Conservation (phyloP, 2,797 vertebrate genomes). For the Monodelphis domestica region DNA sequence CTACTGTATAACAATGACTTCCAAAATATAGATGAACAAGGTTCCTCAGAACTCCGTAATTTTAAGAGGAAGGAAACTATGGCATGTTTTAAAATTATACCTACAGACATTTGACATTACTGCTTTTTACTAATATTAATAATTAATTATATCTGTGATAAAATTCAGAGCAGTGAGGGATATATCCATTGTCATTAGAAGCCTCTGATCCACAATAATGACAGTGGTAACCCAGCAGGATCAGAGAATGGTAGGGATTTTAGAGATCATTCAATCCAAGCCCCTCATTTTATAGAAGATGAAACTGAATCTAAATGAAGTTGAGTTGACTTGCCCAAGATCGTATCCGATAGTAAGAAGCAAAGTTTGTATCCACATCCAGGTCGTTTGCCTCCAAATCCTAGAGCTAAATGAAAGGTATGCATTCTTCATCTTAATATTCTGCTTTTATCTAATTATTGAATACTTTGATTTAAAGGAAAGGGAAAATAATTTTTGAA, state of each 20-base stretch:
- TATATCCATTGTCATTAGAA: constrained; percentile 56
- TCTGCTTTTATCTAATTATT: background rate
- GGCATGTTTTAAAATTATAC: background rate
- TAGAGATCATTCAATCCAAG: too few relatives aligned
- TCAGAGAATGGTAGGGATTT: too few relatives aligned
- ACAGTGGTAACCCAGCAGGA: too few relatives aligned
- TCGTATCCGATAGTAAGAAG: too few relatives aligned
- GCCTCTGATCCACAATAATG: constrained; percentile 51
- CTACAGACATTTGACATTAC: constrained; percentile 28
- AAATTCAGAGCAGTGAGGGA: constrained; percentile 34
- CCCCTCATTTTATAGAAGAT: too few relatives aligned
- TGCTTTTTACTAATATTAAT: background rate
- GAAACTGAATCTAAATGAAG: too few relatives aligned
- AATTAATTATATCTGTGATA: constrained; percentile 27
- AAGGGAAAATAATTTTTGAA: constrained; percentile 6
- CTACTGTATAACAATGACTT: constrained; percentile 18
- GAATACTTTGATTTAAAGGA: background rate
- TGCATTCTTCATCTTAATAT: too few relatives aligned
- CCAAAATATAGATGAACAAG: constrained; percentile 32
- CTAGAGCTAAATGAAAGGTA: too few relatives aligned
- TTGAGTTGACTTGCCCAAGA: too few relatives aligned
- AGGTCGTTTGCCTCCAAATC: too few relatives aligned
- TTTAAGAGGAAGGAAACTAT: constrained; percentile 36
- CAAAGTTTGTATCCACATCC: too few relatives aligned
- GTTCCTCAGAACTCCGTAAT: background rate